These are phyloP conservation scores for Isoperla grammatica DNA, from an alignment of 2,888 invertebrate genomes.

Conservation along the genomic window DNA sequence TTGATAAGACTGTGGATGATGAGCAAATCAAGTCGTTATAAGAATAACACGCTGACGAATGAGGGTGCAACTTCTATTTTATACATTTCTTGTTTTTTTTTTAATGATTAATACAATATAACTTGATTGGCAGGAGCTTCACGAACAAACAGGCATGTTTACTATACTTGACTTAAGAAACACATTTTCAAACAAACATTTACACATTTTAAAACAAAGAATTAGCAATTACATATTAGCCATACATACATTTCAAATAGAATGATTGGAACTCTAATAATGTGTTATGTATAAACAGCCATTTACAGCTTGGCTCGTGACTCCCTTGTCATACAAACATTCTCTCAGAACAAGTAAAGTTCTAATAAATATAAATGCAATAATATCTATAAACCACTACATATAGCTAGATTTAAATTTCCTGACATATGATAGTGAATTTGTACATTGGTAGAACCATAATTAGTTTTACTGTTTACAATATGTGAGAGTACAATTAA, in stretches of 20 bases:
- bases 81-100: background rate
- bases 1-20: background rate
- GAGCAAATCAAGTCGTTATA: background rate
- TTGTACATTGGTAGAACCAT: no score
- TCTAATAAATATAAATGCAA: background rate
- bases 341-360: background rate
- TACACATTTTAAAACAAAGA: background rate
- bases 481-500: no score
- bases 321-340: background rate
- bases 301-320: background rate
- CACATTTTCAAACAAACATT: background rate
- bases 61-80: conserved; percentile 11
- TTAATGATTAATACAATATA: background rate
- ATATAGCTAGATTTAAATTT: no score
- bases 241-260: background rate
- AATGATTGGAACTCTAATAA: background rate
- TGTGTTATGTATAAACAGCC: background rate
- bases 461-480: no score
- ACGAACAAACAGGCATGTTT: conserved; percentile 11
- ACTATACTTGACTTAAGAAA: background rate
- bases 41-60: conserved; percentile 10
- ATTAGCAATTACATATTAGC: background rate
- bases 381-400: no score
- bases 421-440: no score
- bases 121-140: conserved; percentile 12